Percentiles rank a stretch among this genome's conserved stretches.
Evolutionary conservation across 2,797 vertebrate genomes (phyloP).

Genomic region (Phoebastria nigripes): DNA sequence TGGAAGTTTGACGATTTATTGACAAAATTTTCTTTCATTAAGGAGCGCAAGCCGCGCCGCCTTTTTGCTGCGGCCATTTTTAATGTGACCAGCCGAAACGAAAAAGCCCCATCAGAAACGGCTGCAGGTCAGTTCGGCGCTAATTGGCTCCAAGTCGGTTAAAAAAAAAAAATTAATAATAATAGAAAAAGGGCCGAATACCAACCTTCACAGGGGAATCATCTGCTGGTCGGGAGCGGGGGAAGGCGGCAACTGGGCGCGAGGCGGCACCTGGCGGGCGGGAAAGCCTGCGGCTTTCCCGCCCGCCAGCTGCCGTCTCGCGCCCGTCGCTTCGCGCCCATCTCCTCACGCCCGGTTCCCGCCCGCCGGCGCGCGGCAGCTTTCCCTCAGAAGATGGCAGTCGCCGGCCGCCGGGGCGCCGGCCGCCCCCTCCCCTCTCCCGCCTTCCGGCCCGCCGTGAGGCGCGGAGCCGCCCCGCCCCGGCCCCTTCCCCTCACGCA

Average conservation of each 20-base stretch:
- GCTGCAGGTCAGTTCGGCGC: neutral
- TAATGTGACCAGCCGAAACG: neutral
- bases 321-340: neutral
- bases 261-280: neutral
- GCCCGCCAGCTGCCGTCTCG: neutral
- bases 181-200: fast-evolving
- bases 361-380: neutral
- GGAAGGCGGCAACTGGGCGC: neutral
- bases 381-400: neutral
- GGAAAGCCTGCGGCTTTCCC: no score
- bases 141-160: neutral
- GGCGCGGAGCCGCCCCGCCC: neutral
- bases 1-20: fast-evolving
- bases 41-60: fast-evolving
- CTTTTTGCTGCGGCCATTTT: neutral
- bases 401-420: neutral
- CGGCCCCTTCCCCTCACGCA: neutral
- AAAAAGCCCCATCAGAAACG: neutral
- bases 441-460: neutral
- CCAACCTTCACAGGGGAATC: no score
- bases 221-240: no score
- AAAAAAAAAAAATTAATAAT: neutral
- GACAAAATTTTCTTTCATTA: no score
- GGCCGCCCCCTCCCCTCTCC: neutral
- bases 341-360: neutral